Base-by-base conservation (phyloP, 2,888 invertebrate genomes). In the Chrysotoxum bicinctum region DNA sequence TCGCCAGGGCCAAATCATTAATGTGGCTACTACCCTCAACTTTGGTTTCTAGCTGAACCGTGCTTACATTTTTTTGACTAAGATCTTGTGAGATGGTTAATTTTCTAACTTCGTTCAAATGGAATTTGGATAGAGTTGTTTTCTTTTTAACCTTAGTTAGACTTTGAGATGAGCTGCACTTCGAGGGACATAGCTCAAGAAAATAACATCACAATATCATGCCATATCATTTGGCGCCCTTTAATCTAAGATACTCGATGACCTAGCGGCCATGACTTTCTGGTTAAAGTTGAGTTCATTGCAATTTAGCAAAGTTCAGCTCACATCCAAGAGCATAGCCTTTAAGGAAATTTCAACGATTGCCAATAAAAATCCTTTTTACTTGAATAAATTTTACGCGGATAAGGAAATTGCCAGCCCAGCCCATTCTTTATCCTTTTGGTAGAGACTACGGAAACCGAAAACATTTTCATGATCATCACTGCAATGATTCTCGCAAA, bases 381-480 rank as follows among this genome's bases (percentile, higher is more conserved):
- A 62, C 80, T 80, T 80, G 85, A 85, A 85, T 85, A 85, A 80
- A 80, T 85, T 85, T 68, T 85, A 68, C 54, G 68, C 58, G 79
- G 30, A 76, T 80, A 56, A 76, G 72, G 52, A 45, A 84, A 75
- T 64, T 64, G 74, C 26, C 56, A 52, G 62, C 52, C 52, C 23
- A 48, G 35, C 37, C n/a, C n/a, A 56, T 76, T 74, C 45, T 19
- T 54, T 43, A 37, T n/a, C 10, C 35, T 19, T 70, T 23, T 54
- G 45, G 75, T 66, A 72, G 79, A 79, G 79, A 79, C 76, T 80
- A 80, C 62, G 73, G 85, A 85, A 85, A 73, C 76, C 69, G 73
- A 80, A 85, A 85, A 72, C 80, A 85, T 73, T 80, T 85, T 76
- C 76, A 69, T 76, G 85, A 85, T 85, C 80, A 76, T 85, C 73